Conservation (phyloP, 2,797 vertebrate species). For the Sebastes steindachneri region DNA sequence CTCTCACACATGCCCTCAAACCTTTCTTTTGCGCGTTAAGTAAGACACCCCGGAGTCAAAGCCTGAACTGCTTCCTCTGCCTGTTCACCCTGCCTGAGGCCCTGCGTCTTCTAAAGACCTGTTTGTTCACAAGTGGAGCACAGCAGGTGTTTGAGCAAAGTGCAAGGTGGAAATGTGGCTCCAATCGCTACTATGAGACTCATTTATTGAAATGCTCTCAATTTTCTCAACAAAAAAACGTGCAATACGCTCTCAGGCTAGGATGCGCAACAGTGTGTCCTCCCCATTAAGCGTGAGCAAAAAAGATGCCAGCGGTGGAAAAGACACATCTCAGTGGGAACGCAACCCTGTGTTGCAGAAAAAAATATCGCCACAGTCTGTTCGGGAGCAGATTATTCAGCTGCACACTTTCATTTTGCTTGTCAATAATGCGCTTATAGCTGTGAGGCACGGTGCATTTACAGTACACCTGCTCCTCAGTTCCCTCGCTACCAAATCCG, state of each 20-base stretch:
- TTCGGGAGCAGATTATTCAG: conserved; percentile 62
- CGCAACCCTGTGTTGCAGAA: background rate
- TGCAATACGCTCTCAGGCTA: conserved; percentile 17
- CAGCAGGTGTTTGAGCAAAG: conserved; percentile 77
- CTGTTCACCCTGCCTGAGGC: conserved; percentile 75
- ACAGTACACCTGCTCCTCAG: conserved; percentile 51
- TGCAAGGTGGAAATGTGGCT: conserved; percentile 72
- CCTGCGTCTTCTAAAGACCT: conserved; percentile 74
- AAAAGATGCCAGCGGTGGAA: conserved; percentile 37
- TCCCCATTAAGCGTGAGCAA: conserved; percentile 48
- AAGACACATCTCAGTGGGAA: conserved; percentile 29
- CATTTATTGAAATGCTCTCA: conserved; percentile 72
- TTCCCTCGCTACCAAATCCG: conserved; percentile 54
- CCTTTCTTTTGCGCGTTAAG: conserved; percentile 64
- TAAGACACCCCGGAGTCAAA: conserved; percentile 67
- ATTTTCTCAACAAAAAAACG: conserved; percentile 63
- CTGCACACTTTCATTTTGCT: conserved; percentile 67
- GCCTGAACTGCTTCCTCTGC: conserved; percentile 67
- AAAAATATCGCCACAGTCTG: conserved; percentile 34
- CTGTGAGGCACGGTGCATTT: conserved; percentile 50
- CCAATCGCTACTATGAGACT: conserved; percentile 62
- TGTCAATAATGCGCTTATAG: conserved; percentile 65
- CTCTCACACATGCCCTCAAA: conserved; percentile 57
- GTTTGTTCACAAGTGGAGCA: conserved; percentile 78
- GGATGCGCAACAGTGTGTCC: conserved; percentile 52